Evolutionary conservation across 2,113 vertebrate species (phyloP), one percentile per base, ranked within the genome.

Genomic region (Typhlomys cinereus): DNA sequence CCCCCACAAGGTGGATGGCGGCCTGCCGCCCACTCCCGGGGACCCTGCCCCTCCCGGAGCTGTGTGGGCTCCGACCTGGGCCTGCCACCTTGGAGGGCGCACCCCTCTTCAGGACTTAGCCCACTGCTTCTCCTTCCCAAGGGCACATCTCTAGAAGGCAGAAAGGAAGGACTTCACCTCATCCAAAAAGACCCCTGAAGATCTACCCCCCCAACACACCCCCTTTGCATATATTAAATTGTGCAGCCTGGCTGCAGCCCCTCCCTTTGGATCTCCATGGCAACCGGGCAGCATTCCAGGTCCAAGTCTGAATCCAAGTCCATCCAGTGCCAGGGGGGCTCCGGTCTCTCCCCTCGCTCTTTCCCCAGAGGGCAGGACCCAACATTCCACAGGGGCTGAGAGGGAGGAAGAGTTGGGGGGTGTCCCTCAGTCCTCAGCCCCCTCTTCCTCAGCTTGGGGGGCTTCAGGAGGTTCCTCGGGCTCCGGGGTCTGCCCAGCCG

Each of bases 171-270:
- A 11, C 74, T 31, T 62, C 44, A 46, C 25, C 25, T 61, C 50
- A 78, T 41, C 74, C 5, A 1, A 59, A 69, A 84, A 90, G 85
- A 86, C 50, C 74, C 90, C 93, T 23, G 67, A 76, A 93, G 80
- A 80, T 57, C 83, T 7, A 21, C 88, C 41, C 62, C 92, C 85
- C 50, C n/a, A n/a, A n/a, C n/a, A n/a, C 84, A 88, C 85, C 86
- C 44, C 1, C 80, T 93, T 84, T 61, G 96, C 97, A 98, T 98
- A 98, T 98, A 98, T 98, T 98, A 98, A 96, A 94, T 93, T 95
- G 96, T 97, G 97, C 97, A 94, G 97, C 97, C 94, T 84, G 89
- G 92, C 94, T 94, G 96, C 94, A 92, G 36, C 93, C 75, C 92
- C 91, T 20, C 93, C 88, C 95, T 41, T 59, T 96, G 74, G 96